A percentile compares a stretch with the other conserved stretches of the same genome.
Conservation (phyloP, 2,113 vertebrate species). For the Mastomys natalensis region DNA sequence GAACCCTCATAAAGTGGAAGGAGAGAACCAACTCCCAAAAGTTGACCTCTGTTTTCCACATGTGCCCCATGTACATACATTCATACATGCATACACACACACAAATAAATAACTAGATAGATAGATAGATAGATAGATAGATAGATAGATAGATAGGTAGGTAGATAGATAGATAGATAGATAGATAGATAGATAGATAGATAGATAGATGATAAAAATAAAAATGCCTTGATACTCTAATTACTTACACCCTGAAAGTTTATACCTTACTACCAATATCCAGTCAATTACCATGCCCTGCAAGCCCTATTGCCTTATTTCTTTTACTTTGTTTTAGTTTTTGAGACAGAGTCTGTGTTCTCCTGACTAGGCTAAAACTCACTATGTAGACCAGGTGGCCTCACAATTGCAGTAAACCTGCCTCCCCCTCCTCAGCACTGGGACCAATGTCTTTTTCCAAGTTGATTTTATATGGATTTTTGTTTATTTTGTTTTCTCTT, state of each 20-base stretch:
- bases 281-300: background rate
- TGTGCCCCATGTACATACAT: background rate
- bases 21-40: background rate
- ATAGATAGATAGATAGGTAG: too few relatives aligned
- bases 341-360: background rate
- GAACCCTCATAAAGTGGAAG: background rate
- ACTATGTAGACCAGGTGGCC: background rate
- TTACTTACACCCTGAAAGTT: background rate
- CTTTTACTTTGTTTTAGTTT: background rate
- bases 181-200: too few relatives aligned
- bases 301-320: background rate
- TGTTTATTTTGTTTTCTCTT: background rate
- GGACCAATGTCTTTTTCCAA: background rate
- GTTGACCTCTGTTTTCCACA: background rate
- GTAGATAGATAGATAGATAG: too few relatives aligned
- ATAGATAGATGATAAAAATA: too few relatives aligned
- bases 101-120: background rate
- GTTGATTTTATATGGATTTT: background rate
- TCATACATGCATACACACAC: background rate
- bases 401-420: background rate
- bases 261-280: background rate
- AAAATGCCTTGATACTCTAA: background rate
- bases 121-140: too few relatives aligned
- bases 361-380: background rate
- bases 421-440: background rate